Evolutionary conservation across 1,140 invertebrate genomes (phyloP).

Genomic region (Dinothrombium tinctorium): DNA sequence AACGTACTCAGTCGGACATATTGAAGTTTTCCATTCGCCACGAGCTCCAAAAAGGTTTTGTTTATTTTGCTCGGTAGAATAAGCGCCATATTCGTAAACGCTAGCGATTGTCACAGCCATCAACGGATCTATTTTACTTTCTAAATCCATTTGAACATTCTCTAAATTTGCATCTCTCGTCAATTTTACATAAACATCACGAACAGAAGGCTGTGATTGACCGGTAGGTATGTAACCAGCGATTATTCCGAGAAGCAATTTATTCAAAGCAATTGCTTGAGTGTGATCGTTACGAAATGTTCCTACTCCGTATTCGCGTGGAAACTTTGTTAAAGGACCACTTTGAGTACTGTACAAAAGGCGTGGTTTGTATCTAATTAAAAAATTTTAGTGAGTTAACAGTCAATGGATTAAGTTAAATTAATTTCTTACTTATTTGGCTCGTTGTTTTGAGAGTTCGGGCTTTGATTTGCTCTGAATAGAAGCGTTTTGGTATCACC

Average conservation of each 20-base stretch:
- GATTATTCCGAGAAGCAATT: constrained; percentile 8
- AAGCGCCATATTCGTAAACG: constrained; percentile 1
- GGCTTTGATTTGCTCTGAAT: too few relatives aligned
- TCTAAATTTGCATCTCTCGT: neutral
- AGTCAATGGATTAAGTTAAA: too few relatives aligned
- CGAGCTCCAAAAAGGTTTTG: constrained; percentile 1
- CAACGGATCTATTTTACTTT: constrained; percentile 6
- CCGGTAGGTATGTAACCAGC: constrained; percentile 7
- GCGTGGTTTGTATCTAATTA: too few relatives aligned
- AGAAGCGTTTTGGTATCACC: too few relatives aligned
- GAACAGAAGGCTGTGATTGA: neutral
- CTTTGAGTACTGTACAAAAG: too few relatives aligned
- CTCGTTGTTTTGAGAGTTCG: too few relatives aligned
- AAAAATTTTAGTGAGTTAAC: too few relatives aligned
- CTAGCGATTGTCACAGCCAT: constrained; percentile 8
- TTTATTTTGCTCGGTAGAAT: neutral
- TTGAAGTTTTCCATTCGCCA: constrained; percentile 4
- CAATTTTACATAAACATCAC: neutral
- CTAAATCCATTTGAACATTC: neutral
- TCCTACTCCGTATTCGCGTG: constrained; percentile 10
- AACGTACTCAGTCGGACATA: constrained; percentile 7
- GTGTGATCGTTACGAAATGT: constrained; percentile 7
- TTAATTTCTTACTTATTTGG: too few relatives aligned
- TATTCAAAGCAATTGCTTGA: constrained; percentile 9
- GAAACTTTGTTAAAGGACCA: constrained; percentile 4